Evolutionary conservation across 2,113 vertebrate species (phyloP), one percentile per base, ranked within the genome.

Genomic region (Cromileptes altivelis): DNA sequence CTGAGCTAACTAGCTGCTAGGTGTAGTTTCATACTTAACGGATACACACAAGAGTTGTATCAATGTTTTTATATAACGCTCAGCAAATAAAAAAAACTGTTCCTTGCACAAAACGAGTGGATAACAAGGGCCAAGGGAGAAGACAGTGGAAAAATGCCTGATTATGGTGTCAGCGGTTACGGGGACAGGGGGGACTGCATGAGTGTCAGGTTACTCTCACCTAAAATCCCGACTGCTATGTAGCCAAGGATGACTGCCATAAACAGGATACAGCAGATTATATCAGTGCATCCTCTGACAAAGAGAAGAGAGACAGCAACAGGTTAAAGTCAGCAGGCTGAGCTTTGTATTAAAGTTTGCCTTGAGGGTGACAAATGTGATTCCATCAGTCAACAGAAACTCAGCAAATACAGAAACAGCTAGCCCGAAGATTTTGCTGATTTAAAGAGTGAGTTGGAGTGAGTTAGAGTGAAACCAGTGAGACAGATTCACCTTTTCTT

Each of bases 201-300:
- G 42, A 42, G 47, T 14, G 7, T 56, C 4, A 12, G 15, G 37
- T 80, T 60, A 27, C 2, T 64, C 96, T 96, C 86, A 97, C 97
- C 97, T 90, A 98, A 76, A 57, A 97, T 80, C 25, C 97, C 97
- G 21, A 98, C 96, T 2, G 50, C 92, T 0, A 96, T 85, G 90
- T 98, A 98, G 21, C 97, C 97, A 0, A 94, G 70, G 69, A 97
- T 58, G 90, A 97, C 96, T 1, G 84, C n/a, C 87, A 96, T 85
- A 76, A 98, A 98, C 56, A 98, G 92, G 40, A 95, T 0, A 12
- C 96, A 97, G 92, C 97, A 98, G 82, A 98, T 93, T 37, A 98
- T 92, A 72, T 98, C 97, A 0, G 97, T 98, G 90, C 97, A 98
- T 53, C 96, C 88, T 94, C 97, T 97, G 87, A 76, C 25, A 40